These are phyloP conservation scores for Arenaria interpres DNA, from an alignment of 2,113 vertebrate genomes.

Conservation along the genomic window DNA sequence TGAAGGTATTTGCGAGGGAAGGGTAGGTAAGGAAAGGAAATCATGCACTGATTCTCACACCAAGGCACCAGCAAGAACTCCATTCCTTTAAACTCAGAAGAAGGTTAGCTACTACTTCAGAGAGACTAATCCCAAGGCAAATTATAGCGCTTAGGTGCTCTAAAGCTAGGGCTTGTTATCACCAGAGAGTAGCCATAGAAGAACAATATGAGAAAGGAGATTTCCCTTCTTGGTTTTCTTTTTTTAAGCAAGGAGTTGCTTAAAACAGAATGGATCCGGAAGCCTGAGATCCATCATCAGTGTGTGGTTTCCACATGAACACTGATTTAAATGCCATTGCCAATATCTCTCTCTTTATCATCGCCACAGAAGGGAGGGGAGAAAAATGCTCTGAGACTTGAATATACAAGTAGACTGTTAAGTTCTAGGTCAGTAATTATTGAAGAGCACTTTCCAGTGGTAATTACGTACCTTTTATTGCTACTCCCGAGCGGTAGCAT, in stretches of 20 bases:
- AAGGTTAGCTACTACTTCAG: neutral
- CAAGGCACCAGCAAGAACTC: neutral
- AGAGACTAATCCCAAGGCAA: neutral
- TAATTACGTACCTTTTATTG: neutral
- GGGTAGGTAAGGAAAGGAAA: neutral
- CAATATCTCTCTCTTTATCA: neutral
- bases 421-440: constrained; percentile 1
- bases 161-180: neutral
- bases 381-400: neutral
- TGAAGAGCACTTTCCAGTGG: neutral
- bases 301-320: neutral
- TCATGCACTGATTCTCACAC: neutral
- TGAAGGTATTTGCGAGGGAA: constrained; percentile 4
- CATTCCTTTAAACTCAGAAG: neutral
- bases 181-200: neutral
- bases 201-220: neutral
- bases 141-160: neutral
- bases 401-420: neutral
- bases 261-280: neutral
- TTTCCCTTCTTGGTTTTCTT: neutral
- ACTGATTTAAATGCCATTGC: neutral
- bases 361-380: neutral
- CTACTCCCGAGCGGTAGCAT: neutral
- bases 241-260: neutral
- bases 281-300: neutral